Percentiles rank a stretch among this genome's conserved stretches.
Evolutionary conservation across 1,140 invertebrate species (phyloP).

Genomic region (Brachionus rubens): DNA sequence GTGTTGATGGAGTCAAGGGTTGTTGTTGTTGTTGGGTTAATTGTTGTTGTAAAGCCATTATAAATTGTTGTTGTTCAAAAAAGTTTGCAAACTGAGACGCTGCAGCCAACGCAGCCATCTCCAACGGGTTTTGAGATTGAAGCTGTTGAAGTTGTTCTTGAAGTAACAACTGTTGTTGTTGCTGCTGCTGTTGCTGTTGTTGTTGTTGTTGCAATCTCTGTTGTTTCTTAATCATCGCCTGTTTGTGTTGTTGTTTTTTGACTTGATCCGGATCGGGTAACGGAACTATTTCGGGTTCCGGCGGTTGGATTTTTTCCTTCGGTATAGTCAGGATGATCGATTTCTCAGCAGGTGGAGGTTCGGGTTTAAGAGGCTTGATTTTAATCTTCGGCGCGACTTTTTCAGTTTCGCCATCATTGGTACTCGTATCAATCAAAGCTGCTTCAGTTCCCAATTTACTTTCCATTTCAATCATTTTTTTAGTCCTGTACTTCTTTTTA

Average conservation of each 20-base stretch:
- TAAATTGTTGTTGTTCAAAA: conserved; percentile 38
- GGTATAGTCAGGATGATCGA: conserved; percentile 29
- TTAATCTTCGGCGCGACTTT: conserved; percentile 3
- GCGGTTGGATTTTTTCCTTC: background rate
- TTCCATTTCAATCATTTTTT: background rate
- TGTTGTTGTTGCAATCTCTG: background rate
- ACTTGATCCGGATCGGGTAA: background rate
- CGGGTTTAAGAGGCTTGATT: background rate
- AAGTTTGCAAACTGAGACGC: conserved; percentile 28
- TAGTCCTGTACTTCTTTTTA: conserved; percentile 12
- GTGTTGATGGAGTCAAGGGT: background rate
- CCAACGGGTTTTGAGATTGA: conserved; percentile 1
- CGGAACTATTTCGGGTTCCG: background rate
- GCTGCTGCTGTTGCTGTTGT: conserved; percentile 9
- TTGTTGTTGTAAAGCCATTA: conserved; percentile 32
- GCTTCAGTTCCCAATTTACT: background rate
- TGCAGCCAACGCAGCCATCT: conserved; percentile 3
- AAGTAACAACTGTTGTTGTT: background rate
- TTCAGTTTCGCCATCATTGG: background rate
- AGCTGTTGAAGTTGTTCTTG: conserved; percentile 7
- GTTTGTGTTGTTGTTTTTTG: background rate
- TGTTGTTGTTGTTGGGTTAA: conserved; percentile 1
- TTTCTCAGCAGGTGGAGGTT: background rate
- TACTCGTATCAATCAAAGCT: background rate
- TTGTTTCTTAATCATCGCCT: background rate